phyloP scores from a whole-genome alignment of 2,888 invertebrate species.

The Seira ritae region DNA sequence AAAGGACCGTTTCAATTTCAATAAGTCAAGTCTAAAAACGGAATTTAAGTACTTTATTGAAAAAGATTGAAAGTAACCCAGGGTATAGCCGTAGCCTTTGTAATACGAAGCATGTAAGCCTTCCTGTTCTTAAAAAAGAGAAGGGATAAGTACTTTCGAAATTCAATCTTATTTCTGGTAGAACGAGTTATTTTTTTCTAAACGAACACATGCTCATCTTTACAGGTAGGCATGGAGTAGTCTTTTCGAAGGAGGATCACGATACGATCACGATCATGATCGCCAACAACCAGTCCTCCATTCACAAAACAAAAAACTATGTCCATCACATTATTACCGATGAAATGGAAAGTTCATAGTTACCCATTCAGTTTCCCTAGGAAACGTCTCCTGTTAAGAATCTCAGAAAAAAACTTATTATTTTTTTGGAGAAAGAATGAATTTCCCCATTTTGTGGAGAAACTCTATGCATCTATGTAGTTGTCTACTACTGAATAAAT shows the following conservation, averaged over 20 bases:
- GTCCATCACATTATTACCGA: conserved; percentile 39
- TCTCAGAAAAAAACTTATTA: conserved; percentile 30
- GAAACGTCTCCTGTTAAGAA: background rate
- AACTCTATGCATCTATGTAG: background rate
- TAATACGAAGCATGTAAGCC: no score
- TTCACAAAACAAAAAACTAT: conserved; percentile 24
- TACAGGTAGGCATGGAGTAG: no score
- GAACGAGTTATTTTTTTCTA: no score
- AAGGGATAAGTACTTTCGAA: background rate
- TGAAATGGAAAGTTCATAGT: conserved; percentile 24
- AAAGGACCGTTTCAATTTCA: background rate
- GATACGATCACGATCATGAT: background rate
- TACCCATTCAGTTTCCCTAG: background rate
- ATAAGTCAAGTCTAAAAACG: background rate
- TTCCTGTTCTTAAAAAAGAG: background rate
- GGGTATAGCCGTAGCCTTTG: no score
- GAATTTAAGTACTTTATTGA: background rate
- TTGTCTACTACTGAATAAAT: conserved; percentile 1
- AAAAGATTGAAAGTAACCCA: background rate
- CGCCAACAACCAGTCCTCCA: background rate
- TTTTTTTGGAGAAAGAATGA: conserved; percentile 22
- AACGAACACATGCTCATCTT: no score
- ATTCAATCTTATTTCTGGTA: background rate
- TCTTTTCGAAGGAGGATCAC: background rate
- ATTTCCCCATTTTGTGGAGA: conserved; percentile 18